These are phyloP conservation scores for Megamerina dolium DNA, from an alignment of 2,888 invertebrate species.

Conservation along the genomic window DNA sequence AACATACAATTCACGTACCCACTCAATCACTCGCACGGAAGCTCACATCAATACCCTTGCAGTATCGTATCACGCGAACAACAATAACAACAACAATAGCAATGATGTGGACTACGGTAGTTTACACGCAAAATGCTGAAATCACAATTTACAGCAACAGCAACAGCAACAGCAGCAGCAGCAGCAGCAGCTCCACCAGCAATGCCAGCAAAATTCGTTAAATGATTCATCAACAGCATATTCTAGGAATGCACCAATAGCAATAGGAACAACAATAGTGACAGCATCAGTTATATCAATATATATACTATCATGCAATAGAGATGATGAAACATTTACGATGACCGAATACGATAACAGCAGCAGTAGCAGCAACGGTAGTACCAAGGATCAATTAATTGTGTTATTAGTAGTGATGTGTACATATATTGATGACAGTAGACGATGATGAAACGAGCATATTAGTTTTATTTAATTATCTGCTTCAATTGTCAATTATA, in stretches of 20 bases:
- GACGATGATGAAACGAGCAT: no score
- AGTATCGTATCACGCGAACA: no score
- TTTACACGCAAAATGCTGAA: neutral
- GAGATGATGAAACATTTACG: no score
- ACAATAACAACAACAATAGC: constrained; percentile 1
- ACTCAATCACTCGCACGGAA: no score
- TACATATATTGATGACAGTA: no score
- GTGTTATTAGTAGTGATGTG: no score
- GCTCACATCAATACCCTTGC: no score
- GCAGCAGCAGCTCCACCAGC: neutral
- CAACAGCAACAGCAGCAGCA: neutral
- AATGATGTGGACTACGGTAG: constrained; percentile 4
- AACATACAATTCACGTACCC: no score
- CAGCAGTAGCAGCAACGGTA: neutral
- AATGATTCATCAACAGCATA: constrained; percentile 14
- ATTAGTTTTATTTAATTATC: no score
- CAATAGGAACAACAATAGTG: neutral
- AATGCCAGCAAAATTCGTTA: neutral
- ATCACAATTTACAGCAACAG: neutral
- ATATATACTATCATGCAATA: no score
- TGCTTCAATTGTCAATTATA: no score
- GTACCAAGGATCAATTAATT: neutral
- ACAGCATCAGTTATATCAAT: neutral
- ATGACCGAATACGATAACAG: no score
- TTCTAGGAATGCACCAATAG: constrained; percentile 7